Evolutionary conservation across 1,140 invertebrate species (phyloP).

Genomic region (Aphelinus certus): DNA sequence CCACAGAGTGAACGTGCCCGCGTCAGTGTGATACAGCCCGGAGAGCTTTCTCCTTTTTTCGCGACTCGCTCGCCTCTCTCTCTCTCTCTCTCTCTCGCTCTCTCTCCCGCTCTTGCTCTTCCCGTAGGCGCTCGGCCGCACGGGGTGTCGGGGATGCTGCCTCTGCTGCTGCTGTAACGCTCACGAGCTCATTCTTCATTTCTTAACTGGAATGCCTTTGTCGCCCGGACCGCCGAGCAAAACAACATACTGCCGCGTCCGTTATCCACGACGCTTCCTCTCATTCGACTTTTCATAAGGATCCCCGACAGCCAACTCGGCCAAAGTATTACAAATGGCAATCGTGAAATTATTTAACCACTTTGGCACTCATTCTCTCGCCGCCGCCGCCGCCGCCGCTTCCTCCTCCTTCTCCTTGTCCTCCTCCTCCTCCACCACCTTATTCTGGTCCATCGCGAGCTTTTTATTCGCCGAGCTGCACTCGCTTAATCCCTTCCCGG

Average conservation of each 20-base stretch:
- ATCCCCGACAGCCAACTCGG: slow-evolving; percentile 6
- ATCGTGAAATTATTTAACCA: slow-evolving; percentile 31
- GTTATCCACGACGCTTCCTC: background rate
- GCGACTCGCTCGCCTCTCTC: background rate
- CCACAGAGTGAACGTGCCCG: slow-evolving; percentile 34
- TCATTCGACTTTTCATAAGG: background rate
- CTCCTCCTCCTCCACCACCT: background rate
- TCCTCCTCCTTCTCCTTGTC: background rate
- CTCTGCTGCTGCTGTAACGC: background rate
- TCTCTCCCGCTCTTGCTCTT: background rate
- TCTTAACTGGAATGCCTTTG: slow-evolving; percentile 39
- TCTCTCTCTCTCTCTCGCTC: background rate
- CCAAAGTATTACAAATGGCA: slow-evolving; percentile 30
- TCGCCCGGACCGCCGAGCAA: slow-evolving; percentile 15
- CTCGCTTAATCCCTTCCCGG: background rate
- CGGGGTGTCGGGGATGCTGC: too few species aligned
- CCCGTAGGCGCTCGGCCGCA: background rate
- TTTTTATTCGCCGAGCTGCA: background rate
- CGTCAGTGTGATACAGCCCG: too few species aligned
- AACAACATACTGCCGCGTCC: slow-evolving; percentile 5
- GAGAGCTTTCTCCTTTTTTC: too few species aligned
- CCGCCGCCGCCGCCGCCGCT: background rate
- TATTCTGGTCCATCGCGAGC: background rate
- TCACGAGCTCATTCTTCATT: slow-evolving; percentile 32
- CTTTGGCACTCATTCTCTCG: background rate